Evolutionary conservation across 2,888 invertebrate genomes (phyloP).

Genomic region (Zonitis immaculata): DNA sequence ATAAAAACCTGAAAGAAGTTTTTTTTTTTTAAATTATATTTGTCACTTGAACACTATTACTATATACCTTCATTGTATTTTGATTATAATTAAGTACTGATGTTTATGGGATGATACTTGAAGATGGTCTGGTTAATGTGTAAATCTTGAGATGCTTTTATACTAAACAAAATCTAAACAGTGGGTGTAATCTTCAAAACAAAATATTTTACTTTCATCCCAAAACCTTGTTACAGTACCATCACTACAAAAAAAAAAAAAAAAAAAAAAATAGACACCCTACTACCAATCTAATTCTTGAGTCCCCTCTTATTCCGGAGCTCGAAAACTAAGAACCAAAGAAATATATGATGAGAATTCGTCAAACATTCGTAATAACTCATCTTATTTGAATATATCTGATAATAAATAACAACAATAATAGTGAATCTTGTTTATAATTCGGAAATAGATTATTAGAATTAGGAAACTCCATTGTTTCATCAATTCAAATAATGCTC

Average conservation of each 20-base stretch:
- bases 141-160: slow-evolving; percentile 38
- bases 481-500: background rate
- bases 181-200: slow-evolving; percentile 39
- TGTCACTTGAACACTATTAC: background rate
- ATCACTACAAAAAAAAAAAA: slow-evolving; percentile 27
- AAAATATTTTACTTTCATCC: slow-evolving; percentile 43
- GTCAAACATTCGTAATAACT: slow-evolving; percentile 11
- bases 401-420: background rate
- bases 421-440: background rate
- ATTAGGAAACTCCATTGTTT: background rate
- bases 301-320: slow-evolving; percentile 12
- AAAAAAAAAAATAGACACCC: slow-evolving; percentile 19
- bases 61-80: slow-evolving; percentile 12
- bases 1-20: slow-evolving; percentile 29
- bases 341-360: slow-evolving; percentile 9
- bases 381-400: slow-evolving; percentile 10
- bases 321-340: slow-evolving; percentile 9
- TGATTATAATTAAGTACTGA: background rate
- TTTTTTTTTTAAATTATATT: background rate
- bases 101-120: slow-evolving; percentile 19
- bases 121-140: slow-evolving; percentile 32
- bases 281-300: slow-evolving; percentile 23
- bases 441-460: background rate
- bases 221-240: slow-evolving; percentile 40
- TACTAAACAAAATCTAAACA: slow-evolving; percentile 36